Conservation (phyloP, 2,888 invertebrate species). For the Watsonalla cultraria region DNA sequence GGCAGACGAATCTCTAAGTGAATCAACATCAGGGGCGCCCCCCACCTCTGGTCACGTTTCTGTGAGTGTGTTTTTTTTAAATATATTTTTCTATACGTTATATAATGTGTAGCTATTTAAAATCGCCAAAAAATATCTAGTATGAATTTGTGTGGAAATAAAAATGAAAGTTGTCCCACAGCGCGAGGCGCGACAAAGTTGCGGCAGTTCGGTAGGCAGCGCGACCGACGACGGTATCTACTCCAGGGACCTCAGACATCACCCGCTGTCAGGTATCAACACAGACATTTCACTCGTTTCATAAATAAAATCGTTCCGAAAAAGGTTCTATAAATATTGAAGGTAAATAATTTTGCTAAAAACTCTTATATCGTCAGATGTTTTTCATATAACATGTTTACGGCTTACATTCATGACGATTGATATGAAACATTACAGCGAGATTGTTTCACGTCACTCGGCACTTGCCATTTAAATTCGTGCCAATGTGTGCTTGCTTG, state of each 20-base stretch:
- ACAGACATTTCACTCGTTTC: not conserved
- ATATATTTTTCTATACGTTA: too few species aligned
- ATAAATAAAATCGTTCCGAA: too few species aligned
- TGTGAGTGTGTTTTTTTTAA: constrained; percentile 8
- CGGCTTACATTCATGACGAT: too few species aligned
- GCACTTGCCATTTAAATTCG: too few species aligned
- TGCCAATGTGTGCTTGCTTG: constrained; percentile 10
- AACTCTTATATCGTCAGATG: too few species aligned
- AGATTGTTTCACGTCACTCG: constrained; percentile 1
- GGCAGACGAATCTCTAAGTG: constrained; percentile 76
- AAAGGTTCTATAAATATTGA: too few species aligned
- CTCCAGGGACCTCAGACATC: constrained; percentile 59
- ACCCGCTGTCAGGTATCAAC: constrained; percentile 57
- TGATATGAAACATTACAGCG: too few species aligned
- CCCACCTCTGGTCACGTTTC: constrained; percentile 57
- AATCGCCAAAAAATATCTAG: too few species aligned
- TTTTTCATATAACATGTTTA: too few species aligned
- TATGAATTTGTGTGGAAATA: too few species aligned
- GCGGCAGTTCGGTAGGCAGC: constrained; percentile 69
- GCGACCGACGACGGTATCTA: constrained; percentile 64
- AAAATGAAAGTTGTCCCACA: constrained; percentile 22
- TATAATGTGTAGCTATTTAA: too few species aligned
- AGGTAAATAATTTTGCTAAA: too few species aligned
- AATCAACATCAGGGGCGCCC: constrained; percentile 77
- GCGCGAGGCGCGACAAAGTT: constrained; percentile 66